Percentiles rank a stretch among this genome's conserved stretches.
Conservation (phyloP, 2,797 vertebrate species). For the Sylvilagus floridanus region DNA sequence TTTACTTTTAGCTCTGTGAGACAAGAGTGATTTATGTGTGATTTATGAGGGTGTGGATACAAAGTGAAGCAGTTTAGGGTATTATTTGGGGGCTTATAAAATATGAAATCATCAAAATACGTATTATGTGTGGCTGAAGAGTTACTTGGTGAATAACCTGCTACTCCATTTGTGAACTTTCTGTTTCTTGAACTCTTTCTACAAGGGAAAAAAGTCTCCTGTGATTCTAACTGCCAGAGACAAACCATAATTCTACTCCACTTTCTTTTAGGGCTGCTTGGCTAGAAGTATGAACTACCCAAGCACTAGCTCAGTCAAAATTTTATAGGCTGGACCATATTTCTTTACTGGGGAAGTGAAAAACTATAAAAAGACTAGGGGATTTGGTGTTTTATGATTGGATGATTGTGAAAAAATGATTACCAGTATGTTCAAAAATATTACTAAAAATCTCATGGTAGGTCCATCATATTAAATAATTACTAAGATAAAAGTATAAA, state of each 20-base stretch:
- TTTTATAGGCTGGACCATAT: background rate
- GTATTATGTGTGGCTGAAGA: slow-evolving; percentile 52
- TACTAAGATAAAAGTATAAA: background rate
- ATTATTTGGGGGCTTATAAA: slow-evolving; percentile 64
- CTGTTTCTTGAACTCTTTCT: background rate
- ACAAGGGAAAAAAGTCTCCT: background rate
- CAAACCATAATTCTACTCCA: slow-evolving; percentile 20
- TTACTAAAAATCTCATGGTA: background rate
- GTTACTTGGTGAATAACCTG: slow-evolving; percentile 58
- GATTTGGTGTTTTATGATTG: background rate
- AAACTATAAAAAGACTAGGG: background rate
- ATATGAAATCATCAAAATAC: slow-evolving; percentile 65
- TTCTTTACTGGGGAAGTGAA: background rate
- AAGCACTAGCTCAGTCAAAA: background rate
- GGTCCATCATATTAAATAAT: background rate
- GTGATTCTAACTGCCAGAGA: slow-evolving; percentile 22
- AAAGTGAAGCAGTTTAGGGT: slow-evolving; percentile 60
- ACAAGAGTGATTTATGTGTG: background rate
- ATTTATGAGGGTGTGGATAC: slow-evolving; percentile 56
- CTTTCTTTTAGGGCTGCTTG: slow-evolving; percentile 21
- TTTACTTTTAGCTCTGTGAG: slow-evolving; percentile 37
- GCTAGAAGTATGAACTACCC: background rate
- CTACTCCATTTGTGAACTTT: slow-evolving; percentile 31
- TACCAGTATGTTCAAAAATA: background rate
- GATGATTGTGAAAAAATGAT: background rate